Evolutionary conservation across 2,888 invertebrate species (phyloP).

Genomic region (Pilophorus perplexus): DNA sequence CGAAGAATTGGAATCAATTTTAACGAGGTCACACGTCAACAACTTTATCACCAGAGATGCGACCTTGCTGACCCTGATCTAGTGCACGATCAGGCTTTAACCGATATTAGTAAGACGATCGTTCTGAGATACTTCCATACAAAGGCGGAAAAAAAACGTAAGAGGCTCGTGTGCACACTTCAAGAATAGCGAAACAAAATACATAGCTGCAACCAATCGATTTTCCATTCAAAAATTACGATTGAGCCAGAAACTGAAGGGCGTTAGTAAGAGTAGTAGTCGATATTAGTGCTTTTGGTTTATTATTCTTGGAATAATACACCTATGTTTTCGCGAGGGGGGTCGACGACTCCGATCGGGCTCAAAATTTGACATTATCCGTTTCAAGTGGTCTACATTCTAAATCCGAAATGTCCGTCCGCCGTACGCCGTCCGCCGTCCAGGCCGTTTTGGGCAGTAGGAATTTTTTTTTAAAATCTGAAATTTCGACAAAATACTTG

Average conservation of each 20-base stretch:
- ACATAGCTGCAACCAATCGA: too few relatives aligned
- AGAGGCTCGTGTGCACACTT: too few relatives aligned
- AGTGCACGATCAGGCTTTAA: neutral
- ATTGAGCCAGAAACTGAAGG: too few relatives aligned
- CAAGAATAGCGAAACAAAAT: neutral
- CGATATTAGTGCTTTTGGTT: too few relatives aligned
- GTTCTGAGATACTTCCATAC: constrained; percentile 2
- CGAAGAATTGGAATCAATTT: constrained; percentile 49
- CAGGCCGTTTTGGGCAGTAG: neutral
- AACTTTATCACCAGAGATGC: too few relatives aligned
- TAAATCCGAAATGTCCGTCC: neutral
- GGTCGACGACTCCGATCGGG: too few relatives aligned
- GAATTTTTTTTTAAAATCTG: neutral
- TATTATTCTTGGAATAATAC: neutral
- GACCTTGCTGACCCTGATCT: neutral
- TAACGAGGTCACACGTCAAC: neutral
- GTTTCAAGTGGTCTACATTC: too few relatives aligned
- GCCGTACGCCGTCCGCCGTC: neutral
- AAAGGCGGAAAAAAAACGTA: neutral
- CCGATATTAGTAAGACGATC: neutral
- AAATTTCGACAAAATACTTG: neutral
- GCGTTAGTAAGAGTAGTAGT: too few relatives aligned
- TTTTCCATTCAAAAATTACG: too few relatives aligned
- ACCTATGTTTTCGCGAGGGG: too few relatives aligned
- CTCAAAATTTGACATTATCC: too few relatives aligned